These are phyloP conservation scores for Aproaerema taeniolella DNA, from an alignment of 2,888 invertebrate species.

Conservation along the genomic window DNA sequence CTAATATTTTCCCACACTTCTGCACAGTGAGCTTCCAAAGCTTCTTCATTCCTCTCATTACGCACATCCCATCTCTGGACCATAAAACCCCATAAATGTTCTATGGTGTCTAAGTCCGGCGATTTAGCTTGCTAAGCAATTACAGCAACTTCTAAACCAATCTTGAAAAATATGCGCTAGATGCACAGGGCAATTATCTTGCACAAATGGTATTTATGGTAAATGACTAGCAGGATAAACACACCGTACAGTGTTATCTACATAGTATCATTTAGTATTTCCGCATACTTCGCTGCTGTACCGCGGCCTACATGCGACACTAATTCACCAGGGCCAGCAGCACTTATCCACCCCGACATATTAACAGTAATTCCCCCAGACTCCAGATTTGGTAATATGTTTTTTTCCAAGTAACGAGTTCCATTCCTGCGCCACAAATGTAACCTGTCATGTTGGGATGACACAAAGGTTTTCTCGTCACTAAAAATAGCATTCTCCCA, in stretches of 20 bases:
- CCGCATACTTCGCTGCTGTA: background rate
- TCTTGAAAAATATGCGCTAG: background rate
- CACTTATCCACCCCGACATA: background rate
- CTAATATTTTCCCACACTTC: constrained; percentile 1
- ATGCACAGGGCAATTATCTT: too few relatives aligned
- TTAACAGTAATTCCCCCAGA: background rate
- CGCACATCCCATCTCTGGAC: background rate
- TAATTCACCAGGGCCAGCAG: background rate
- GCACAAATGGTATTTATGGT: too few relatives aligned
- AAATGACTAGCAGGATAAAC: too few relatives aligned
- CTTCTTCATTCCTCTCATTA: background rate
- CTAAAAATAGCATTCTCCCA: too few relatives aligned
- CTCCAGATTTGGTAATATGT: too few relatives aligned
- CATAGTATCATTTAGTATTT: background rate
- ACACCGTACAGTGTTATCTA: background rate
- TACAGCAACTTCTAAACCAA: background rate
- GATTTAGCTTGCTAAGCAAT: background rate
- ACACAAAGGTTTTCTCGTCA: too few relatives aligned
- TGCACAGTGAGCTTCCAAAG: background rate
- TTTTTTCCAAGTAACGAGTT: too few relatives aligned
- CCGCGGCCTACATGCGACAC: background rate
- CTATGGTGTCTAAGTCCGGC: background rate
- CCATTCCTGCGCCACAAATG: too few relatives aligned
- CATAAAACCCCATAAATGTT: constrained; percentile 1
- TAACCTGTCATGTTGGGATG: too few relatives aligned